A percentile compares a stretch with the other conserved stretches of the same genome.
These are phyloP conservation scores for Numenius arquata DNA, from an alignment of 2,113 vertebrate species.

Conservation along the genomic window DNA sequence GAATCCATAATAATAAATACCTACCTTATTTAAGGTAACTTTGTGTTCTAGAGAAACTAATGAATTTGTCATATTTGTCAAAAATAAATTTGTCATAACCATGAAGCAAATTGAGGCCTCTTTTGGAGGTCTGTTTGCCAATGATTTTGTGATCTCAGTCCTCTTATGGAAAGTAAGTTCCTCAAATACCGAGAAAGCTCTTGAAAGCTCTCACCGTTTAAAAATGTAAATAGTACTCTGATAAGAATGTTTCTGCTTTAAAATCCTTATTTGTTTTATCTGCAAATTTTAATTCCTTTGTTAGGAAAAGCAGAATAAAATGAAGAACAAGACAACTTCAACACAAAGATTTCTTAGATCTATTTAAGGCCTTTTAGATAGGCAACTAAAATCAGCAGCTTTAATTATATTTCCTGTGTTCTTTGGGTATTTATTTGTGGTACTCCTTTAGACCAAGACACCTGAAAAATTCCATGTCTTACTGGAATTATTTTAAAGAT, in stretches of 20 bases:
- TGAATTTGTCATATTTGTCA: background rate
- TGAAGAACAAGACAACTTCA: background rate
- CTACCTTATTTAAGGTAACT: background rate
- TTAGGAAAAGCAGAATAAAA: background rate
- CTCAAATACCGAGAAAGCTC: background rate
- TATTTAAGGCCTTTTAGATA: background rate
- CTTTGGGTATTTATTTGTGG: background rate
- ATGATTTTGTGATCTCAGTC: background rate
- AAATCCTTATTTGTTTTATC: background rate
- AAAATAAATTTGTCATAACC: background rate
- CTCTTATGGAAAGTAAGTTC: background rate
- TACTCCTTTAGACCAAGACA: background rate
- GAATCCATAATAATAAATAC: background rate
- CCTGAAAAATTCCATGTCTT: background rate
- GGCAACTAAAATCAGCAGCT: background rate
- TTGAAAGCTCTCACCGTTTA: background rate
- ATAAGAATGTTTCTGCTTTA: background rate
- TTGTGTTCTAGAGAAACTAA: background rate
- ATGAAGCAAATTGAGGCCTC: background rate
- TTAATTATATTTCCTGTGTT: background rate
- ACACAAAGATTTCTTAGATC: background rate
- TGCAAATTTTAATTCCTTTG: background rate
- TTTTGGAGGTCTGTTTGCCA: background rate
- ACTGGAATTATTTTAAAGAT: background rate
- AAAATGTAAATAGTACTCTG: background rate